Evolutionary conservation across 2,113 vertebrate species (phyloP).

Genomic region (Sus scrofa): DNA sequence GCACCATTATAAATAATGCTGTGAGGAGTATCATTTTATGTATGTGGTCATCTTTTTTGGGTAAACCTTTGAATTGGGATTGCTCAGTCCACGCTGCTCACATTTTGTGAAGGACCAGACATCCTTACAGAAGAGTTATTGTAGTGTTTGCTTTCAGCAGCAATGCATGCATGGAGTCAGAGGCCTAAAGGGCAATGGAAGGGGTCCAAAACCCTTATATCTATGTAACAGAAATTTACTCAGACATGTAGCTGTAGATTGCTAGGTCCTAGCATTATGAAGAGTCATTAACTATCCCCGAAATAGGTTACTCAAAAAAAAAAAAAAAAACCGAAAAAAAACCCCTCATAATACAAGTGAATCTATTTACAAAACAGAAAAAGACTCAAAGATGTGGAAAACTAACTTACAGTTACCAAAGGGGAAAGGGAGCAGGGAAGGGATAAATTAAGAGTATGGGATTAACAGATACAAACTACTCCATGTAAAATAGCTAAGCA

Average conservation of each 20-base stretch:
- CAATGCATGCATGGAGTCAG: neutral
- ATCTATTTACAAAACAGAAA: no score
- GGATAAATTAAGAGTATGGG: no score
- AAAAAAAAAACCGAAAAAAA: no score
- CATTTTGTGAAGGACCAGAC: neutral
- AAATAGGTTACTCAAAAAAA: neutral
- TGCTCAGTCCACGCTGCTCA: neutral
- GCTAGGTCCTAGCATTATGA: neutral
- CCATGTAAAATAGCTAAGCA: no score
- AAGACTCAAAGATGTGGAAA: no score
- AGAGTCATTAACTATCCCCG: neutral
- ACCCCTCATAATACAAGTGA: neutral
- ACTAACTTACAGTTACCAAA: no score
- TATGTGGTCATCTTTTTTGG: neutral
- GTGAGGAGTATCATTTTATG: neutral
- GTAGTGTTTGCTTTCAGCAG: neutral
- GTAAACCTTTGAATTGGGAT: neutral
- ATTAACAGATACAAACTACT: no score
- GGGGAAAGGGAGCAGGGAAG: no score
- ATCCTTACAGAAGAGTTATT: no score
- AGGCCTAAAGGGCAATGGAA: neutral
- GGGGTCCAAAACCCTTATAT: neutral
- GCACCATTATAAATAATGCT: neutral
- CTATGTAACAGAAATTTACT: neutral
- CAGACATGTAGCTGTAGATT: neutral